Evolutionary conservation across 2,113 vertebrate species (phyloP).

Genomic region (Triplophysa tibetana): DNA sequence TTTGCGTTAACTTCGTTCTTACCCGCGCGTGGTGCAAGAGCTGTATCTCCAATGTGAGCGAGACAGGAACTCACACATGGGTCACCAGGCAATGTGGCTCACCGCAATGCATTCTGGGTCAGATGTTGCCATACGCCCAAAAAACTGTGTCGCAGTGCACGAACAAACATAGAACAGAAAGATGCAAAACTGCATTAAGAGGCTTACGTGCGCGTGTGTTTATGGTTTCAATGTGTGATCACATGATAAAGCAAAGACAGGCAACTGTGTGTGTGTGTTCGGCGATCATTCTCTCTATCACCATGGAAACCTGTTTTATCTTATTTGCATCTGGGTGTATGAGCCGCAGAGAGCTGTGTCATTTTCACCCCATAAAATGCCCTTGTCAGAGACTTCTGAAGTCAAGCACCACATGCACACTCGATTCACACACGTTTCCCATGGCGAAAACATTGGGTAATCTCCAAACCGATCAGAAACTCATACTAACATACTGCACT

Average conservation of each 20-base stretch:
- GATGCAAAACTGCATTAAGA: constrained; percentile 22
- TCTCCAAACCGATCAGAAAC: neutral
- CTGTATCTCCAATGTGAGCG: constrained; percentile 66
- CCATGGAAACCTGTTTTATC: constrained; percentile 50
- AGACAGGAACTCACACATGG: constrained; percentile 63
- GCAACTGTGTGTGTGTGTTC: neutral
- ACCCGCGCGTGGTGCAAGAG: constrained; percentile 70
- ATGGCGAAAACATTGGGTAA: neutral
- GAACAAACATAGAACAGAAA: constrained; percentile 30
- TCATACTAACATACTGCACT: neutral
- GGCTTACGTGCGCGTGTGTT: constrained; percentile 5
- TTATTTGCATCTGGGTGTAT: constrained; percentile 49
- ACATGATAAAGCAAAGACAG: constrained; percentile 21
- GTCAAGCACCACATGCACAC: neutral
- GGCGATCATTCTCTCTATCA: constrained; percentile 35
- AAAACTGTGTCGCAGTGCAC: constrained; percentile 19
- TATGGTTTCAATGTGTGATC: constrained; percentile 37
- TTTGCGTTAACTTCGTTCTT: constrained; percentile 40
- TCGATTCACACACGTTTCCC: neutral
- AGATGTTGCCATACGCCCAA: constrained; percentile 50
- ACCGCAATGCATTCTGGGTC: constrained; percentile 71
- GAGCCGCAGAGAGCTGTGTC: constrained; percentile 21
- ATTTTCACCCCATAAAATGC: constrained; percentile 16
- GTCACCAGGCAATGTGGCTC: constrained; percentile 58
- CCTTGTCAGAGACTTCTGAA: constrained; percentile 1